Base-by-base conservation (phyloP, 2,113 vertebrate genomes). In the Herpetotheres cachinnans region DNA sequence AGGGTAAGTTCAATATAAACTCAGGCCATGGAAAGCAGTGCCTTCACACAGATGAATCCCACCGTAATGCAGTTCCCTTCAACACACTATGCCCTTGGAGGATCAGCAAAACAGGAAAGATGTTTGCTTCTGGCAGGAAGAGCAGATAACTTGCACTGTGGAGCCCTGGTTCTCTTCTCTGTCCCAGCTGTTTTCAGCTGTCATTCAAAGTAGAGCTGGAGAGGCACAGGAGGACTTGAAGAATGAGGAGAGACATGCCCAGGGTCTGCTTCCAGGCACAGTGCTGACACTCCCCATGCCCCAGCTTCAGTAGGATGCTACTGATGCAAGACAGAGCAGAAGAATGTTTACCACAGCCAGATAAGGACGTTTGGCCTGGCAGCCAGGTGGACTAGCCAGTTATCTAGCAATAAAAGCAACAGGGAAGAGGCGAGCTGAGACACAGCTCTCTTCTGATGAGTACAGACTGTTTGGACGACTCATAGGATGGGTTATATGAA, bases 81-180 rank as follows among this genome's bases (percentile, higher is more conserved):
- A 76, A 82, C 47, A 54, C 34, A 26, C 56, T 36, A 8, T 2
- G 5, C 40, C 40, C 50, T 79, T 78, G 42, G 36, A 92, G 42
- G 20, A 65, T 38, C 77, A 67, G 63, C 29, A 73, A 78, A 47
- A 89, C 78, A 93, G 13, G 19, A 54, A 62, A 46, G 20, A 14
- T 10, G 69, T 67, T 90, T 71, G 20, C 78, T 88, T 88, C 67
- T 55, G 59, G 32, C 66, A 90, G 70, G 50, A 83, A 20, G 14
- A 90, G 50, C 26, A 54, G 46, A 49, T 86, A 61, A 82, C 34
- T 71, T 71, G 67, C 66, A 42, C n/a, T 62, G n/a, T 59, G 0
- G 5, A 77, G 50, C 34, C 55, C 91, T 83, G 71, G 46, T 80
- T 89, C 82, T 95, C 86, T 89, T 92, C 94, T 94, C 76, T 90